Conservation (phyloP, 2,113 vertebrate species). For the Leptobrachium ailaonicum region DNA sequence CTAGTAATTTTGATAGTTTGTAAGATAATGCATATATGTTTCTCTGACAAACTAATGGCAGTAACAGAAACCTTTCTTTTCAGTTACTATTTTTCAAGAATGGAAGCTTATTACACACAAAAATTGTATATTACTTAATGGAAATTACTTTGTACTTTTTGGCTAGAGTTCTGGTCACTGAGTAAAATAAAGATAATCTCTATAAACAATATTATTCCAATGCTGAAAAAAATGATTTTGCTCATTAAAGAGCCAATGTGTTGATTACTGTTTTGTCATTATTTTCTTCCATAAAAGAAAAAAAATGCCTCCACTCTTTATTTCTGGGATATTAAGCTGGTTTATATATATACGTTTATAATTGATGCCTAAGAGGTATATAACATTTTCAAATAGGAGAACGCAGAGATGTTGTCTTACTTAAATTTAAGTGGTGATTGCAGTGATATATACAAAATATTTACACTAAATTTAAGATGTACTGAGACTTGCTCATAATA, state of each 20-base stretch:
- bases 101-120: conserved; percentile 81
- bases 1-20: conserved; percentile 88
- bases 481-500: no score
- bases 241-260: conserved; percentile 85
- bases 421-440: no score
- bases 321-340: no score
- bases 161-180: conserved; percentile 72
- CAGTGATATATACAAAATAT: no score
- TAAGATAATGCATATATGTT: conserved; percentile 83
- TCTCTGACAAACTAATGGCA: conserved; percentile 87
- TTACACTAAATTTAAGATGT: no score
- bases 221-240: conserved; percentile 79
- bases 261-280: conserved; percentile 83
- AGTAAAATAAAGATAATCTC: conserved; percentile 82
- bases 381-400: no score
- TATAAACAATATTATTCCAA: conserved; percentile 77
- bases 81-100: conserved; percentile 86
- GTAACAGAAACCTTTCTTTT: conserved; percentile 85
- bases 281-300: conserved; percentile 6
- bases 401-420: no score
- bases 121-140: conserved; percentile 83
- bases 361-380: no score
- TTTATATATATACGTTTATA: no score
- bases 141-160: conserved; percentile 78
- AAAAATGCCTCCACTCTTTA: not conserved